These are phyloP conservation scores for Drosophila miranda DNA, from an alignment of 1,140 invertebrate genomes.

Conservation along the genomic window DNA sequence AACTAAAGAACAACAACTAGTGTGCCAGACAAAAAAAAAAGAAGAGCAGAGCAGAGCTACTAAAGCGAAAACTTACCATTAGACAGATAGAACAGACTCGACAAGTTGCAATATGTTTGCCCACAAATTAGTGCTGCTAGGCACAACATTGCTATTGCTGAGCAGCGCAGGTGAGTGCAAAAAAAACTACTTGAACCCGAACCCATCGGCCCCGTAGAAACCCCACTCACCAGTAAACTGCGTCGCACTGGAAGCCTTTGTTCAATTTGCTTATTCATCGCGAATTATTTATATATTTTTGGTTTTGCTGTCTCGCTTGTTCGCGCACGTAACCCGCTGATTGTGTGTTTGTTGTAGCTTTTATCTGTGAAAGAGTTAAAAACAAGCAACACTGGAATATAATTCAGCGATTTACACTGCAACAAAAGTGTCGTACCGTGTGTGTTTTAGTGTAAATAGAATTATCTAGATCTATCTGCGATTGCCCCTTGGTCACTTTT, in stretches of 20 bases:
- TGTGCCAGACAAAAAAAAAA: neutral
- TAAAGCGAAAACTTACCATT: neutral
- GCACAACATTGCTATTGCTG: conserved; percentile 52
- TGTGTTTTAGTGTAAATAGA: conserved; percentile 23
- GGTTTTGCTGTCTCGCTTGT: conserved; percentile 41
- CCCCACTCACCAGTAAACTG: conserved; percentile 13
- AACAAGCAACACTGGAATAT: neutral
- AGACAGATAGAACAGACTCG: neutral
- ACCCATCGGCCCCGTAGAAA: neutral
- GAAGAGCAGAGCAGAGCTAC: conserved; percentile 5
- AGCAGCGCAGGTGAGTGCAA: conserved; percentile 56
- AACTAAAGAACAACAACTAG: too few species aligned
- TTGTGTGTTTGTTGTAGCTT: conserved; percentile 23
- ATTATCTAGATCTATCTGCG: conserved; percentile 1
- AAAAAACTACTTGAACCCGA: neutral
- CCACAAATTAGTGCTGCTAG: conserved; percentile 55
- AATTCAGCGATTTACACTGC: too few species aligned
- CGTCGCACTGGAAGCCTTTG: conserved; percentile 55
- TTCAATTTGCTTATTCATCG: conserved; percentile 69
- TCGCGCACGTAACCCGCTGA: conserved; percentile 56
- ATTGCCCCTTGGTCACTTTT: neutral
- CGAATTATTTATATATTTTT: conserved; percentile 61
- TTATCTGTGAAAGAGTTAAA: conserved; percentile 12
- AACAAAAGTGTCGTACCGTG: conserved; percentile 1
- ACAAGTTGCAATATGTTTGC: conserved; percentile 47